Evolutionary conservation across 2,888 invertebrate genomes (phyloP).

Genomic region (Ophion ellenae): DNA sequence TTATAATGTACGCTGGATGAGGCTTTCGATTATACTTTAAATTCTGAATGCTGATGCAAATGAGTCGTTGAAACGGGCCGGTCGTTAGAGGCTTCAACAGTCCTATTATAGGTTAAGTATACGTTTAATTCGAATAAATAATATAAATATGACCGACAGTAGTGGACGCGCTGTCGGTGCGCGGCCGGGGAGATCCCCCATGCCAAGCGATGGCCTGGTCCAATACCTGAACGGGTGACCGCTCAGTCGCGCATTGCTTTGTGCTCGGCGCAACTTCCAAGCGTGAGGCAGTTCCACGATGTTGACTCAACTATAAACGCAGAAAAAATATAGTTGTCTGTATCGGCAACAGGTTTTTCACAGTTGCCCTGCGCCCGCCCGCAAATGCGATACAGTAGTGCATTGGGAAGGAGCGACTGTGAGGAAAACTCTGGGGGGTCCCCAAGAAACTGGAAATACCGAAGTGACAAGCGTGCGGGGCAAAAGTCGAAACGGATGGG

Average conservation of each 20-base stretch:
- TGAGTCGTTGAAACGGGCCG: neutral
- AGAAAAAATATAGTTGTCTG: neutral
- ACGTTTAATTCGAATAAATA: constrained; percentile 2
- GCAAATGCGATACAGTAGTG: neutral
- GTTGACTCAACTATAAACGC: neutral
- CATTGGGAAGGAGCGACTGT: neutral
- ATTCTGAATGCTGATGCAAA: constrained; percentile 28
- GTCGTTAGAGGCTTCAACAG: neutral
- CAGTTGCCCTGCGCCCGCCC: neutral
- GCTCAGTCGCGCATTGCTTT: neutral
- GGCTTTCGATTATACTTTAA: constrained; percentile 39
- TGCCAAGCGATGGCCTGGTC: too few species aligned
- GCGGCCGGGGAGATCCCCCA: too few species aligned
- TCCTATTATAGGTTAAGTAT: neutral
- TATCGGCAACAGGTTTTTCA: neutral
- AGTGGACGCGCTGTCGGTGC: neutral
- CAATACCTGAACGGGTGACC: neutral
- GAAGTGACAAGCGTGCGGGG: neutral
- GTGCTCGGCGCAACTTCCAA: too few species aligned
- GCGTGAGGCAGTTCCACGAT: too few species aligned
- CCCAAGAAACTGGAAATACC: neutral
- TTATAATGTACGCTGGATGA: constrained; percentile 23
- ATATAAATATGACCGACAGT: neutral
- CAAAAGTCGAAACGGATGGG: neutral
- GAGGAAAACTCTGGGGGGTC: neutral